phyloP scores from a whole-genome alignment of 2,888 invertebrate genomes.

The Mimachlamys varia region DNA sequence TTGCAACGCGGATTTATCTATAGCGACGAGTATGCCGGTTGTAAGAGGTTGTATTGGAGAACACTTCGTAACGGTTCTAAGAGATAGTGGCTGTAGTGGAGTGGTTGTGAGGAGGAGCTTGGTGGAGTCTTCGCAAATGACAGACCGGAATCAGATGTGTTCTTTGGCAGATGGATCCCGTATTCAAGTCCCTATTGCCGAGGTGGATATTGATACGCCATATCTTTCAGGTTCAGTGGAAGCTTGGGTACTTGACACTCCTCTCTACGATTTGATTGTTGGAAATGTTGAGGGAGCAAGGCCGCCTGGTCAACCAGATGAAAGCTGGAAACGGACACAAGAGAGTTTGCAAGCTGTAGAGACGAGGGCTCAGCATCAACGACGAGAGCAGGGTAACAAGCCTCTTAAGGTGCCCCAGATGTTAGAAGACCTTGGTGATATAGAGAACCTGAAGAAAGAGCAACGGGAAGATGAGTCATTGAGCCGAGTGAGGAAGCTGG shows the following conservation, averaged over 20 bases:
- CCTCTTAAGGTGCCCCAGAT: slow-evolving; percentile 24
- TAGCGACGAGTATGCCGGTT: slow-evolving; percentile 43
- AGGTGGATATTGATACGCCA: slow-evolving; percentile 50
- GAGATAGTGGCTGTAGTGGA: slow-evolving; percentile 53
- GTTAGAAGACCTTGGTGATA: not conserved
- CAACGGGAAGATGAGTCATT: slow-evolving; percentile 4
- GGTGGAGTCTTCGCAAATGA: slow-evolving; percentile 41
- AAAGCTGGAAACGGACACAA: not conserved
- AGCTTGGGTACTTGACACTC: slow-evolving; percentile 54
- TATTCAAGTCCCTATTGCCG: slow-evolving; percentile 43
- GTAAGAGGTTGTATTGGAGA: slow-evolving; percentile 41
- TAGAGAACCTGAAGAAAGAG: not conserved
- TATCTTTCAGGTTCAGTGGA: slow-evolving; percentile 45
- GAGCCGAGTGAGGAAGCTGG: not conserved
- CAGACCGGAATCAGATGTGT: slow-evolving; percentile 46
- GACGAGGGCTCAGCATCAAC: slow-evolving; percentile 32
- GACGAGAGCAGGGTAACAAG: not conserved
- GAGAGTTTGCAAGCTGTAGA: slow-evolving; percentile 28
- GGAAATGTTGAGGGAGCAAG: slow-evolving; percentile 48
- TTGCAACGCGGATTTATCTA: slow-evolving; percentile 10
- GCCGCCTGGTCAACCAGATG: not conserved
- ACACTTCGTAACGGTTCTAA: slow-evolving; percentile 43
- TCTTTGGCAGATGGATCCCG: slow-evolving; percentile 47
- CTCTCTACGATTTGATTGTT: slow-evolving; percentile 52
- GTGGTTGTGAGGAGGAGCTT: slow-evolving; percentile 46